Evolutionary conservation across 1,140 invertebrate genomes (phyloP).

Genomic region (Proctacanthus coquilletti): DNA sequence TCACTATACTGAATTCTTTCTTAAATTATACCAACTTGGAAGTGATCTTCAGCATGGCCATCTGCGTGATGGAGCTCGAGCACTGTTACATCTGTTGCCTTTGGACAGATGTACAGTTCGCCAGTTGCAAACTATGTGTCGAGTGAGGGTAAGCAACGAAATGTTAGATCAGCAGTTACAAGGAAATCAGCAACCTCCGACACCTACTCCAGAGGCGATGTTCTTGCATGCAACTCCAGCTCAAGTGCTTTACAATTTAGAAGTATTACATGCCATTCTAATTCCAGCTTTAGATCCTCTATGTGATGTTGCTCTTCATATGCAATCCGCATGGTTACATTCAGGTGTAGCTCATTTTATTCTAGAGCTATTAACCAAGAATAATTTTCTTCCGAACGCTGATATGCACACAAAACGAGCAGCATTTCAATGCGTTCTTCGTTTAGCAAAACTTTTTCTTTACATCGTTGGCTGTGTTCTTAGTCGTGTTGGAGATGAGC

Average conservation of each 20-base stretch:
- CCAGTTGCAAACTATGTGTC: constrained; percentile 42
- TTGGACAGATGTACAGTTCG: constrained; percentile 62
- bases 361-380: constrained; percentile 72
- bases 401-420: constrained; percentile 68
- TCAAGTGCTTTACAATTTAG: constrained; percentile 54
- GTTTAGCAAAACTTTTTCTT: constrained; percentile 75
- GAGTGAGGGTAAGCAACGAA: constrained; percentile 22
- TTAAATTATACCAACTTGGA: constrained; percentile 80
- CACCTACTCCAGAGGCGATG: constrained; percentile 47
- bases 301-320: constrained; percentile 67
- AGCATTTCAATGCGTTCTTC: constrained; percentile 75
- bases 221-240: constrained; percentile 61
- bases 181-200: constrained; percentile 25
- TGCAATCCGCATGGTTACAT: constrained; percentile 66
- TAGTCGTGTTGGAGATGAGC: constrained; percentile 27
- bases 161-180: constrained; percentile 26
- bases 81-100: constrained; percentile 78
- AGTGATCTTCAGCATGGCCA: constrained; percentile 62
- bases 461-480: constrained; percentile 63
- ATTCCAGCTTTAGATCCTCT: constrained; percentile 79
- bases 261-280: constrained; percentile 80
- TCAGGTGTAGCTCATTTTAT: constrained; percentile 60
- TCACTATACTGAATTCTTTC: constrained; percentile 73
- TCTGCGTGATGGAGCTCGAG: constrained; percentile 70
- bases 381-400: constrained; percentile 70